Conservation (phyloP, 1,140 invertebrate genomes). For the Cecropterus lyciades region DNA sequence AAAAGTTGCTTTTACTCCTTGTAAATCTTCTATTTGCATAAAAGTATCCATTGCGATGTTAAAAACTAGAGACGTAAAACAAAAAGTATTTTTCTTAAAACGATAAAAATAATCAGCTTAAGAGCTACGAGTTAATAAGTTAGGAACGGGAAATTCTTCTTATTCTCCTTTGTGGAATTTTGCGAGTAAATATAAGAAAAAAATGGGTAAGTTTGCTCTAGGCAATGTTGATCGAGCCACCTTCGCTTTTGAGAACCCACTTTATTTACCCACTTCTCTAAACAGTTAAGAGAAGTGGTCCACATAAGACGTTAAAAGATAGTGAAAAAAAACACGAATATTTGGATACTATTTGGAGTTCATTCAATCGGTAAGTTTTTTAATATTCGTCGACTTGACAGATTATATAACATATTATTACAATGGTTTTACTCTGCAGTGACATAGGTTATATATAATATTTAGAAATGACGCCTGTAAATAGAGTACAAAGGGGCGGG, state of each 20-base stretch:
- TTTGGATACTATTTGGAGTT: too few species aligned
- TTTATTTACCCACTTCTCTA: constrained; percentile 47
- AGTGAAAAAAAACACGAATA: not conserved
- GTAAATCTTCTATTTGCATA: too few species aligned
- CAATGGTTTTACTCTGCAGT: too few species aligned
- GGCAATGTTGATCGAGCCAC: constrained; percentile 58
- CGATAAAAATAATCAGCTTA: not conserved
- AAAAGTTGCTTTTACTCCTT: too few species aligned
- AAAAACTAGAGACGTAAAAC: not conserved
- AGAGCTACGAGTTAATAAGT: not conserved
- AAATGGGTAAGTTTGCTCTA: constrained; percentile 44
- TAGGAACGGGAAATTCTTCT: not conserved
- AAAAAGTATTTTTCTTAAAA: not conserved
- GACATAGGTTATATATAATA: too few species aligned
- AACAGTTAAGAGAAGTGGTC: not conserved
- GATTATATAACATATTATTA: too few species aligned
- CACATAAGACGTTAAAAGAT: not conserved
- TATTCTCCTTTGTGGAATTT: constrained; percentile 5
- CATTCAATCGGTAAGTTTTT: too few species aligned
- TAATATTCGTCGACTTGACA: too few species aligned
- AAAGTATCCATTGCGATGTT: too few species aligned
- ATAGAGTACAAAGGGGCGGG: too few species aligned
- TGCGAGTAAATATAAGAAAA: constrained; percentile 9
- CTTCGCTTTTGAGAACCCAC: constrained; percentile 39
- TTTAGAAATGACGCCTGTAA: too few species aligned